Evolutionary conservation across 2,797 vertebrate species (phyloP).

Genomic region (Hippoglossus hippoglossus): DNA sequence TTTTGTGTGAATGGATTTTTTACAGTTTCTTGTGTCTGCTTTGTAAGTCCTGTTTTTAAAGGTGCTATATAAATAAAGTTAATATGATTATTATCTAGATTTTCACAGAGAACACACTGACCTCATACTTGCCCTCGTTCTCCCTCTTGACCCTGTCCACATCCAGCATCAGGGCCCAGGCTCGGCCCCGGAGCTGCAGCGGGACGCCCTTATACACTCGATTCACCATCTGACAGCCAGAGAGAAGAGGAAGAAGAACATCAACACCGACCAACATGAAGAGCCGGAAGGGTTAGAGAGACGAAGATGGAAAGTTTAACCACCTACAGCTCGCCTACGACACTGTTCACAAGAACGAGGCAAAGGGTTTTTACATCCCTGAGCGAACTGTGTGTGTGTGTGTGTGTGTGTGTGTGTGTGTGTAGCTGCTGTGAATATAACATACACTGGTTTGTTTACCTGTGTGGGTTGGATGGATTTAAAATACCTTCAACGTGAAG

Average conservation of each 20-base stretch:
- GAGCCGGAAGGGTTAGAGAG: conserved; percentile 2
- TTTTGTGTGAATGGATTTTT: too few species aligned
- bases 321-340: conserved; percentile 27
- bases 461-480: background rate
- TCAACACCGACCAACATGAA: background rate
- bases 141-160: conserved; percentile 86
- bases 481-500: too few species aligned
- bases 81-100: too few species aligned
- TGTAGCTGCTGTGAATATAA: too few species aligned
- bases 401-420: too few species aligned
- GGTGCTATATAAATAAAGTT: too few species aligned
- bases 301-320: conserved; percentile 16
- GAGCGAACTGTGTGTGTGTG: background rate
- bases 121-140: conserved; percentile 89
- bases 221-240: conserved; percentile 84
- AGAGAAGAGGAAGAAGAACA: background rate
- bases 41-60: too few species aligned
- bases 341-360: conserved; percentile 11
- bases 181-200: conserved; percentile 87
- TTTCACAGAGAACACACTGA: conserved; percentile 30
- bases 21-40: too few species aligned
- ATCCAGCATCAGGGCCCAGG: conserved; percentile 88
- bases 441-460: background rate
- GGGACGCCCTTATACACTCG: conserved; percentile 89
- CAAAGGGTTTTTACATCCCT: background rate